A percentile compares a stretch with the other conserved stretches of the same genome.
phyloP scores from a whole-genome alignment of 2,888 invertebrate species.

The Acanthosepion esculentum region DNA sequence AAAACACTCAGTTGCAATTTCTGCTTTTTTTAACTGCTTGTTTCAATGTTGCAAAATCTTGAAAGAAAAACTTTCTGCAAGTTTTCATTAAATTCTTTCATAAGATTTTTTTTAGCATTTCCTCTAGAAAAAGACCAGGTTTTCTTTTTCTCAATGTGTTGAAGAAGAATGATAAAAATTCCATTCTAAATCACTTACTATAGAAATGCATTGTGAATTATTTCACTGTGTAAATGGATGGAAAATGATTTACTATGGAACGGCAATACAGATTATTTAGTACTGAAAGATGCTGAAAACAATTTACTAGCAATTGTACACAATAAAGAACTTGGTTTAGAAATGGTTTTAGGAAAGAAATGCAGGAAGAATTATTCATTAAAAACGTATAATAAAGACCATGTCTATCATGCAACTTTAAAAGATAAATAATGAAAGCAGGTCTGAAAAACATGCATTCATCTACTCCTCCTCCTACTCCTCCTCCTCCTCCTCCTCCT shows the following conservation, averaged over 20 bases:
- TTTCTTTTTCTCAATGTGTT: not conserved
- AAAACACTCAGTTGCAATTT: not conserved
- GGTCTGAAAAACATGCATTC: no score
- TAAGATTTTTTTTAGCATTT: not conserved
- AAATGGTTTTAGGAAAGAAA: not conserved
- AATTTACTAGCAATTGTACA: not conserved
- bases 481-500: no score
- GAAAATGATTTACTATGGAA: not conserved
- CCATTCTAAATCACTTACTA: not conserved
- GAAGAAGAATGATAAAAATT: not conserved
- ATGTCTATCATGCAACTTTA: no score
- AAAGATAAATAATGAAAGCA: no score
- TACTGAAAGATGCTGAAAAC: not conserved
- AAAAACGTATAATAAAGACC: no score
- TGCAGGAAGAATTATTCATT: not conserved
- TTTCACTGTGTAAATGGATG: not conserved
- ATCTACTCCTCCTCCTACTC: no score
- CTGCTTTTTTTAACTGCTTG: not conserved
- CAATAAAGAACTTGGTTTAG: not conserved
- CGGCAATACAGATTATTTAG: not conserved
- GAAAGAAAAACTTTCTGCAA: not conserved
- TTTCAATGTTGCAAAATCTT: not conserved
- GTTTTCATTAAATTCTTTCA: not conserved
- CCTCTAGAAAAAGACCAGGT: not conserved
- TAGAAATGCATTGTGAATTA: not conserved